Conservation (phyloP, 2,113 vertebrate genomes). For the Sterrhoptilus dennistouni region DNA sequence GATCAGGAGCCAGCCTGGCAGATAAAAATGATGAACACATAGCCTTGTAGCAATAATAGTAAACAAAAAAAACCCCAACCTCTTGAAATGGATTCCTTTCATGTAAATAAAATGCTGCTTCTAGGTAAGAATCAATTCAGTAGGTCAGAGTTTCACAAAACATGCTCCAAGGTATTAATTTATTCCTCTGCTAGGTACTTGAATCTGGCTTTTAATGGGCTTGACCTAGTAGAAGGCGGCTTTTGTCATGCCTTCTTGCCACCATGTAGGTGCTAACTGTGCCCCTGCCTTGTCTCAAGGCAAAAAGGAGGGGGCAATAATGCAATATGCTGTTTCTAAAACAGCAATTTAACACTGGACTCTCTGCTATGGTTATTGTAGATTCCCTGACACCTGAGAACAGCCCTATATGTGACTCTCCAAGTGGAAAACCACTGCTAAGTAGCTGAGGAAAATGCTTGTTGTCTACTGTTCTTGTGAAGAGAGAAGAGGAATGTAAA, state of each 20-base stretch:
- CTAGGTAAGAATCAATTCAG: background rate
- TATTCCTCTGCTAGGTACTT: background rate
- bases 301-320: background rate
- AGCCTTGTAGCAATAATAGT: background rate
- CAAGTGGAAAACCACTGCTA: background rate
- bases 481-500: background rate
- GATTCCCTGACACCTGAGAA: background rate
- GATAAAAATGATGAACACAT: background rate
- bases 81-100: background rate
- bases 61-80: background rate
- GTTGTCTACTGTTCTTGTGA: background rate
- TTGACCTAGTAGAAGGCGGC: background rate
- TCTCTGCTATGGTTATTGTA: background rate
- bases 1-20: background rate
- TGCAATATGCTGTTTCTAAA: background rate
- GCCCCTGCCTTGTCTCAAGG: background rate
- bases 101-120: background rate
- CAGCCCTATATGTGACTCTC: background rate
- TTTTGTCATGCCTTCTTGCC: background rate
- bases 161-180: background rate
- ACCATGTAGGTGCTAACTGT: background rate
- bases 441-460: background rate
- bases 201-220: background rate
- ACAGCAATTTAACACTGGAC: background rate
- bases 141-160: background rate